A percentile compares a stretch with the other conserved stretches of the same genome.
phyloP scores from a whole-genome alignment of 1,140 invertebrate genomes.

The Danaus melanippus region DNA sequence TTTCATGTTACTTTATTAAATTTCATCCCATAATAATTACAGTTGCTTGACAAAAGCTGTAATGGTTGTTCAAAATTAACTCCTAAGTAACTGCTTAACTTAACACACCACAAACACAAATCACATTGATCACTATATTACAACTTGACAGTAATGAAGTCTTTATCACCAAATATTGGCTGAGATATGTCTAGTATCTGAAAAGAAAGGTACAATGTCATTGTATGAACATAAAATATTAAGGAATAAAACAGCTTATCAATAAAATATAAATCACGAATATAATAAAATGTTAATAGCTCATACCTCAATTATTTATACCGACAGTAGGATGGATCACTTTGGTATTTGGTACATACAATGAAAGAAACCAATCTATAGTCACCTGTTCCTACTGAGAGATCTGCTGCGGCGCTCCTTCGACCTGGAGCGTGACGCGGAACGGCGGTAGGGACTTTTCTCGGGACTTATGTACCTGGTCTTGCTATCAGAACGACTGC shows the following conservation, averaged over 20 bases:
- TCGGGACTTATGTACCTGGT: conserved; percentile 43
- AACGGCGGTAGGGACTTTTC: conserved; percentile 38
- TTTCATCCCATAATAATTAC: conserved; percentile 5
- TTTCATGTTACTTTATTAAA: background rate
- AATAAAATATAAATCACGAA: background rate
- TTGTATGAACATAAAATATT: conserved; percentile 2
- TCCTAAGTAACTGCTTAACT: conserved; percentile 2
- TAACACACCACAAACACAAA: conserved; percentile 12
- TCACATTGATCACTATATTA: conserved; percentile 13
- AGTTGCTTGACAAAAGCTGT: background rate
- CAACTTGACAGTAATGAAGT: conserved; percentile 5
- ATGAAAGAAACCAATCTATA: conserved; percentile 3
- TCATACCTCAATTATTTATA: no score
- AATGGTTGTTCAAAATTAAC: background rate
- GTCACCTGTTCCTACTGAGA: conserved; percentile 56
- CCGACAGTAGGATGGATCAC: no score
- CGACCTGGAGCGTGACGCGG: conserved; percentile 49
- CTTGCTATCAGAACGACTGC: conserved; percentile 64
- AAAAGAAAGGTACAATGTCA: conserved; percentile 11
- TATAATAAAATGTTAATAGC: no score
- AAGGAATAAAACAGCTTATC: no score
- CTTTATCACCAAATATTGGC: conserved; percentile 4
- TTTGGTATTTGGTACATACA: background rate
- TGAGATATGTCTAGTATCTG: conserved; percentile 14
- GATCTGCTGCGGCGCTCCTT: conserved; percentile 51